Percentiles rank a stretch among this genome's conserved stretches.
phyloP scores from a whole-genome alignment of 2,797 vertebrate genomes.

The Fundulus diaphanus region DNA sequence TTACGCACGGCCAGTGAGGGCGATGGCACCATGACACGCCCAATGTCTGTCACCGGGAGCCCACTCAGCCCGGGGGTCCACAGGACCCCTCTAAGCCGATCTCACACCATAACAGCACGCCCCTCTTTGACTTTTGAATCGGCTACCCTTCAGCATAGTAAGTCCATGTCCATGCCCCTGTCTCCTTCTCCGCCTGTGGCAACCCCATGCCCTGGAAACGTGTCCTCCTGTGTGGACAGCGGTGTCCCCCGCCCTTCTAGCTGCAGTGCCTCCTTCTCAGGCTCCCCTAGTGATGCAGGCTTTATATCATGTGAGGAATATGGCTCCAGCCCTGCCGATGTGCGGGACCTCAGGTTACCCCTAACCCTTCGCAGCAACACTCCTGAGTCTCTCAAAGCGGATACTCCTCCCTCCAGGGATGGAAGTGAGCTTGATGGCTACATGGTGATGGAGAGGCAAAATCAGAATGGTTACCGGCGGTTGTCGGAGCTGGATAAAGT shows the following conservation, averaged over 20 bases:
- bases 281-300: constrained; percentile 92
- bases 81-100: constrained; percentile 87
- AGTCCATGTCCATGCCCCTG: constrained; percentile 94
- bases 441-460: constrained; percentile 91
- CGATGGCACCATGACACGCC: constrained; percentile 86
- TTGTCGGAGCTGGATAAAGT: constrained; percentile 80
- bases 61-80: constrained; percentile 89
- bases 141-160: constrained; percentile 87
- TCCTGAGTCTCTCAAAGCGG: constrained; percentile 87
- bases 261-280: constrained; percentile 90
- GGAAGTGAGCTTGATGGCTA: constrained; percentile 87
- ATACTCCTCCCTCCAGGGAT: constrained; percentile 89
- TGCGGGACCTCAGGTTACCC: constrained; percentile 77
- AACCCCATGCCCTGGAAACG: constrained; percentile 82
- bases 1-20: constrained; percentile 95
- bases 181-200: constrained; percentile 87
- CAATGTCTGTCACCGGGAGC: constrained; percentile 86
- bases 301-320: constrained; percentile 96
- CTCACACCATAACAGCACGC: constrained; percentile 85
- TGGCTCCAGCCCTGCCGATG: constrained; percentile 88
- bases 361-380: constrained; percentile 89
- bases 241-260: constrained; percentile 87
- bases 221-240: constrained; percentile 87
- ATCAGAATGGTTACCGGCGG: constrained; percentile 73
- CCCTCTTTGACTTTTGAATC: constrained; percentile 80